Base-by-base conservation (phyloP, 2,888 invertebrate genomes). In the Drosophila neotestacea region DNA sequence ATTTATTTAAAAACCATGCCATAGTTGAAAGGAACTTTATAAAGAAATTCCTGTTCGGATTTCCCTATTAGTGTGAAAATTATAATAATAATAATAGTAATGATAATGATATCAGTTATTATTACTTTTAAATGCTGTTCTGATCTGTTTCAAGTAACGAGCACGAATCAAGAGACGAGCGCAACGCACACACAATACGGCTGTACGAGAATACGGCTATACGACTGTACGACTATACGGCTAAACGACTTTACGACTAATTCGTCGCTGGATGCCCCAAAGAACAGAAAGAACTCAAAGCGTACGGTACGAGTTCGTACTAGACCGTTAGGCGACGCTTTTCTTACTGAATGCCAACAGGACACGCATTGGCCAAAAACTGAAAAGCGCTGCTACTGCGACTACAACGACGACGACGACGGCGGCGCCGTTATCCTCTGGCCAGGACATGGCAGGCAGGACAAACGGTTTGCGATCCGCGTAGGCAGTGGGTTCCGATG, bases 251-350 rank as follows among this genome's bases (percentile, higher is more conserved):
- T 36, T 50, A 48, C 72, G 75, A 68, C 70, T 73, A 55, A 61
- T 58, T 62, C 67, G 71, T 79, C 82, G 82, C 50, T 64, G 79
- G 54, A 51, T 69, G 72, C 69, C 69, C 79, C 73, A 85, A 84
- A 68, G 66, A 82, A 77, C 83, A 80, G 80, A 77, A 90, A 90
- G 89, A 91, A 91, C 86, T 80, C 78, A 91, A 91, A 91, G 90
- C 90, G 91, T 91, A 91, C 93, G 83, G 85, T 85, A 83, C 88
- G 83, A 70, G 68, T 79, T 85, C 88, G 92, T 93, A 91, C 93
- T 92, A 92, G 91, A 93, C 92, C 93, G 92, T 92, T 92, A 92
- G 92, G 92, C 93, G 93, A 92, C 92, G 92, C 92, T 92, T 92
- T 92, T 92, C 92, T 92, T 91, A 93, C 92, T 93, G 92, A 93